Evolutionary conservation across 1,140 invertebrate species (phyloP), one percentile per base, ranked within the genome.

Genomic region (Megathymus violae): DNA sequence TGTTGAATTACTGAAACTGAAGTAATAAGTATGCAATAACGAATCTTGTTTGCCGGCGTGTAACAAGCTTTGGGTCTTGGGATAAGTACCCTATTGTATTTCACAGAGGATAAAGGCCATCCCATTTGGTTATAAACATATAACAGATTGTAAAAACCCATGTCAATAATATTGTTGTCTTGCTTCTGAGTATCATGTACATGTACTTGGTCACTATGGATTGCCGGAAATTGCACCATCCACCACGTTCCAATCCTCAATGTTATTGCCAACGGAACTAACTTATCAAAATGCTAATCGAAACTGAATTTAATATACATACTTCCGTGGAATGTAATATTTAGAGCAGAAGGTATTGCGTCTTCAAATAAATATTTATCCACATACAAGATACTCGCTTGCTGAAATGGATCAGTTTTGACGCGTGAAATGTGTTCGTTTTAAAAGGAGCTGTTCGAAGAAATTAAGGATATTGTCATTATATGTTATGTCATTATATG

Each of bases 221-320:
- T 52, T 52, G 50, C 2, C 15, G 5, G 15, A 22, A n/a, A n/a
- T n/a, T 56, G 52, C 52, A 44, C n/a, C n/a, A n/a, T n/a, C n/a
- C n/a, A 31, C 34, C 25, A 25, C 16, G 40, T 17, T 17, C 52
- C 25, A 19, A 43, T 25, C 4, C 52, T 40, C 52, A 44, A 56
- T 44, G 40, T 58, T 36, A 34, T 46, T 34, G 19, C 41, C 17
- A 31, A 46, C 38, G 41, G 16, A 46, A 36, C 44, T 9, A 25
- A 31, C 34, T 43, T 59, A 59, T 59, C 15, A 46, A 59, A 59
- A 59, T 59, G 54, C 41, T 59, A 59, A 59, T 59, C 25, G 16
- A 47, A 59, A 46, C 13, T 54, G 9, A 46, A 36, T 22, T 58
- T 47, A n/a, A n/a, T n/a, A n/a, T 59, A 59, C 47, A 22, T 7